Conservation (phyloP, 2,797 vertebrate species). For the Liasis olivaceus region DNA sequence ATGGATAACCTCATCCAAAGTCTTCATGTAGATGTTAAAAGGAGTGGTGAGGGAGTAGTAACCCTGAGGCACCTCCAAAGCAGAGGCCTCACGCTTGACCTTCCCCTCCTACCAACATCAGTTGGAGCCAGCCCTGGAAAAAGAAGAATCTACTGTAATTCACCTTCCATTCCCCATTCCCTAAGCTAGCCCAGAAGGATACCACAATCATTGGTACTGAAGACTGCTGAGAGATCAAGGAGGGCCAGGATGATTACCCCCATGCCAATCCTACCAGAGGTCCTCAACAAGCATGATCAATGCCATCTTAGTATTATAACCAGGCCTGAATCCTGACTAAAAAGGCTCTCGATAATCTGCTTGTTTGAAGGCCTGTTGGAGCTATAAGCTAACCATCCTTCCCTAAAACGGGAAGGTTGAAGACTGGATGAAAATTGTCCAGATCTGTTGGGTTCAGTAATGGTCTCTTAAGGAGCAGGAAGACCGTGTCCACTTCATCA, state of each 20-base stretch:
- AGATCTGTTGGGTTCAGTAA: background rate
- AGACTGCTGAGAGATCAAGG: background rate
- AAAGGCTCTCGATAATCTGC: background rate
- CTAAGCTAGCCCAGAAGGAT: background rate
- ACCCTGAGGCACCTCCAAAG: background rate
- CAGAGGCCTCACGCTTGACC: background rate
- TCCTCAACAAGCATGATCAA: background rate
- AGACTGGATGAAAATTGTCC: background rate
- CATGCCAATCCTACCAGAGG: too few relatives aligned
- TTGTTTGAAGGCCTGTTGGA: background rate
- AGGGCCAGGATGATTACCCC: background rate
- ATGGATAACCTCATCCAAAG: background rate
- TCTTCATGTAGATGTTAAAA: background rate
- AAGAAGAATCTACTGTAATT: background rate
- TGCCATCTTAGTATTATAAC: background rate
- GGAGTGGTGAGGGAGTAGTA: background rate
- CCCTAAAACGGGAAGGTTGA: background rate
- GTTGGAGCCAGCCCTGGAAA: background rate
- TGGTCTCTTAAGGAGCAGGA: too few relatives aligned
- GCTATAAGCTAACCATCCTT: background rate
- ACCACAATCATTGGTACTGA: background rate
- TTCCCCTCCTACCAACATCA: background rate
- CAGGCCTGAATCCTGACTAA: background rate
- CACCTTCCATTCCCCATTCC: background rate
- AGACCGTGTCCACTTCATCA: too few relatives aligned